Evolutionary conservation across 2,113 vertebrate species (phyloP).

Genomic region (Conger conger): DNA sequence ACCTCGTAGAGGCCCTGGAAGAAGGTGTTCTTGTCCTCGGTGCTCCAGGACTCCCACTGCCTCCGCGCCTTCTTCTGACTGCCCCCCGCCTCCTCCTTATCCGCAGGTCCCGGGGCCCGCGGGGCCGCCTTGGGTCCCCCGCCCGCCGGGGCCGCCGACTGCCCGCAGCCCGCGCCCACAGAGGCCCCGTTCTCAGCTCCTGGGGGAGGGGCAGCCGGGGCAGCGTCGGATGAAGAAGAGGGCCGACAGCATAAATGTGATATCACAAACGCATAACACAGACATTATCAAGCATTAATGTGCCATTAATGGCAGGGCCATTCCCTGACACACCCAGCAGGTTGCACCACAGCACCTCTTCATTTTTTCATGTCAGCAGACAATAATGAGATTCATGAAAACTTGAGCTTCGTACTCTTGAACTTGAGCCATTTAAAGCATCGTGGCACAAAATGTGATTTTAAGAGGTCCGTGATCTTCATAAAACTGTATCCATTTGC

Average conservation of each 20-base stretch:
- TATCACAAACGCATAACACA: too few relatives aligned
- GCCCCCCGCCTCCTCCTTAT: conserved; percentile 93
- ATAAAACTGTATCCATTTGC: too few relatives aligned
- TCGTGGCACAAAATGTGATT: too few relatives aligned
- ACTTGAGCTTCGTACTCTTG: too few relatives aligned
- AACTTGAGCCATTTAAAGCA: too few relatives aligned
- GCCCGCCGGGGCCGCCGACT: conserved; percentile 68
- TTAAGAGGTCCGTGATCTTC: too few relatives aligned
- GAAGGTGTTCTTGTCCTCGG: conserved; percentile 97
- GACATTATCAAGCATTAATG: neutral
- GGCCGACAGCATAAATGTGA: neutral
- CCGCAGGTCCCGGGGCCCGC: conserved; percentile 78
- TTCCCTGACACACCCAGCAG: too few relatives aligned
- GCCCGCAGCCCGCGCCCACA: conserved; percentile 64
- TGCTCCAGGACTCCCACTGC: conserved; percentile 98
- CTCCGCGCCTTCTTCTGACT: conserved; percentile 91
- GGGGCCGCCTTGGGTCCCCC: conserved; percentile 75
- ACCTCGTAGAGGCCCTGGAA: conserved; percentile 99
- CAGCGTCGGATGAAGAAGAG: too few relatives aligned
- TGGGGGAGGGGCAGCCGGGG: conserved; percentile 35
- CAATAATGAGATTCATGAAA: too few relatives aligned
- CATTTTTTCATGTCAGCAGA: too few relatives aligned
- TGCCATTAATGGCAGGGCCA: too few relatives aligned
- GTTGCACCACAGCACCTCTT: too few relatives aligned
- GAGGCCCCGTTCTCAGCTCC: conserved; percentile 78